Base-by-base conservation (phyloP, 1,140 invertebrate species). In the Battus philenor region DNA sequence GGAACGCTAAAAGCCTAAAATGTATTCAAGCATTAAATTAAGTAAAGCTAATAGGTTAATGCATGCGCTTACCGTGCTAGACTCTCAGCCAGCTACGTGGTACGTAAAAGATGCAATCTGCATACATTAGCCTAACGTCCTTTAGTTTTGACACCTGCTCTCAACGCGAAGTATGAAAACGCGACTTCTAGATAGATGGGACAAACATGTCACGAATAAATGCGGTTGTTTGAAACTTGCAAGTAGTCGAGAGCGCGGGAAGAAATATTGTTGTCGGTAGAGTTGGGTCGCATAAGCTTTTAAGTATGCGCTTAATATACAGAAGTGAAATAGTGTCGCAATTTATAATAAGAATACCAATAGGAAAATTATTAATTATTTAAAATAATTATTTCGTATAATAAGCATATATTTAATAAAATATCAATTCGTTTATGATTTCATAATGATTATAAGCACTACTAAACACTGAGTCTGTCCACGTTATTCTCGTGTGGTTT, bases 71-170 rank as follows among this genome's bases (percentile, higher is more conserved):
- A 56, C 51, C 44, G 59, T 53, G 44, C 52, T 52, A 36, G 38
- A 47, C 56, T 54, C 48, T 45, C 36, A 8, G 36, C 33, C 39
- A 53, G 47, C 52, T 32, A 11, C 22, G 41, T 43, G 50, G 41
- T 51, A 58, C 60, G 59, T 64, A 54, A 60, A 68, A 69, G 69
- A 71, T 79, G 75, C 75, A 79, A 79, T 82, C 74, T 78, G 72
- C 79, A 83, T 83, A 77, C 72, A 83, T 83, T 83, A 80, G 64
- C 68, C 68, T 75, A 78, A 83, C 72, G 70, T 76, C 65, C 68
- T 63, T 68, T 71, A 80, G 76, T 80, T 82, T 76, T 82, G 75
- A 80, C 78, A 82, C 78, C 78, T 82, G 78, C 78, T 73, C 66
- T 58, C 64, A 39, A 33, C 61, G 22, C 17, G 30, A 26, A 54